phyloP scores from a whole-genome alignment of 2,888 invertebrate species.

The Melanargia galathea region DNA sequence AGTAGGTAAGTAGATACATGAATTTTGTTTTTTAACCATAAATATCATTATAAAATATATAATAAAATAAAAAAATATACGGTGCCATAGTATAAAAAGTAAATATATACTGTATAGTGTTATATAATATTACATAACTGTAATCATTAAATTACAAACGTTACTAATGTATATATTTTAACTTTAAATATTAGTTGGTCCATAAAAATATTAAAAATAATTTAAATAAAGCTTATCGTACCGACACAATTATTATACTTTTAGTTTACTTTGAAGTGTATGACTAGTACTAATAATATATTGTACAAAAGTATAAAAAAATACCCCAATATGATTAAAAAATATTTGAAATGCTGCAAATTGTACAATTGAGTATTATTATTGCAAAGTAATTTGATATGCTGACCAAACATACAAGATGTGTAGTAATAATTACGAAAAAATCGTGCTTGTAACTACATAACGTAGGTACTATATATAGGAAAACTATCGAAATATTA shows the following conservation, averaged over 20 bases:
- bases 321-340: neutral
- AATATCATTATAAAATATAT: too few relatives aligned
- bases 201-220: slow-evolving; percentile 10
- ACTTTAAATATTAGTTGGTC: too few relatives aligned
- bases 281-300: slow-evolving; percentile 38
- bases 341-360: slow-evolving; percentile 10
- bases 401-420: neutral
- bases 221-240: slow-evolving; percentile 41
- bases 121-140: neutral
- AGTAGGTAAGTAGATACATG: too few relatives aligned
- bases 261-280: slow-evolving; percentile 32
- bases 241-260: slow-evolving; percentile 31
- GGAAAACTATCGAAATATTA: too few relatives aligned
- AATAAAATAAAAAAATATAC: too few relatives aligned
- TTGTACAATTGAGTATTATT: slow-evolving; percentile 14
- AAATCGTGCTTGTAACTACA: neutral
- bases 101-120: too few relatives aligned
- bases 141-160: neutral
- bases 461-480: too few relatives aligned
- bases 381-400: neutral
- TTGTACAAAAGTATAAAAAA: slow-evolving; percentile 27
- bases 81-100: too few relatives aligned
- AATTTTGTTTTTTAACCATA: too few relatives aligned
- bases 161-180: too few relatives aligned
- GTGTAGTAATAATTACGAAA: neutral